Conservation (phyloP, 2,797 vertebrate species). For the Poeciliopsis turneri region DNA sequence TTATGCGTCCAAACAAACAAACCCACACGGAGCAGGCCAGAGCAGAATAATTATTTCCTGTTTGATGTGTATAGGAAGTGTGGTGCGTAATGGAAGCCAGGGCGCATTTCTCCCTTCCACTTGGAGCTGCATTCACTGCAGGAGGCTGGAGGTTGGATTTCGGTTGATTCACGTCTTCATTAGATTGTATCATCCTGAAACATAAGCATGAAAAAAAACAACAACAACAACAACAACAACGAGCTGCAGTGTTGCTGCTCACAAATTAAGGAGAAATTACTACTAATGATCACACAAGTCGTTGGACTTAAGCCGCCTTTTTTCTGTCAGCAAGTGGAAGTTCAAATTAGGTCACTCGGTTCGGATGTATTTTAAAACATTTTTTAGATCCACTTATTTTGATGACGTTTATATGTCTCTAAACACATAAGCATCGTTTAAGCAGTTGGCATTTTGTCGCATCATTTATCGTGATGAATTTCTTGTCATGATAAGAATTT, state of each 20-base stretch:
- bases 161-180: neutral
- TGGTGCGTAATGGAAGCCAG: constrained; percentile 53
- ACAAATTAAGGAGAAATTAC: neutral
- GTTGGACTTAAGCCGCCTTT: neutral
- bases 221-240: too few species aligned
- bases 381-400: neutral
- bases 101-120: constrained; percentile 12
- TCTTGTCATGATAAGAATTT: too few species aligned
- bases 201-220: neutral
- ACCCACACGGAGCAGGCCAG: constrained; percentile 6
- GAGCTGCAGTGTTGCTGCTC: neutral
- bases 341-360: neutral
- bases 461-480: too few species aligned
- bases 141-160: neutral
- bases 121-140: neutral
- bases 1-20: constrained; percentile 14
- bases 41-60: constrained; percentile 41
- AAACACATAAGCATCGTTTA: neutral
- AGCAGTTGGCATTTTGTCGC: neutral
- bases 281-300: neutral
- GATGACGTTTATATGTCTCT: neutral
- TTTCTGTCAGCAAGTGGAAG: neutral
- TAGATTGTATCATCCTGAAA: neutral
- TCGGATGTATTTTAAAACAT: neutral
- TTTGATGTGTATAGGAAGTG: constrained; percentile 40